phyloP scores from a whole-genome alignment of 2,888 invertebrate genomes.

The Taphrorychus bicolor region DNA sequence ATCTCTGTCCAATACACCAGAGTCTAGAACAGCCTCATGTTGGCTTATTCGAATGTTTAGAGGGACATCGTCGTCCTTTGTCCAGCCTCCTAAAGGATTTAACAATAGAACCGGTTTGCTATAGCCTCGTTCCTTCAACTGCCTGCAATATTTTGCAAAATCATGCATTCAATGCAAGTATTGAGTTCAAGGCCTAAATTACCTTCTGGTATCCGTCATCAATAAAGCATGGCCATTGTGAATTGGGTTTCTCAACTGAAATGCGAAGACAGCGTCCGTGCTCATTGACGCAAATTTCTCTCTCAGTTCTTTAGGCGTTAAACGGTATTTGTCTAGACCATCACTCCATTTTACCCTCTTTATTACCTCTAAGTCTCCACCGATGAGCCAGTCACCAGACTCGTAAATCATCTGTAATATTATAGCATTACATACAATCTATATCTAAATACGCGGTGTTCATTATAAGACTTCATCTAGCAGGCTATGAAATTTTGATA shows the following conservation, averaged over 20 bases:
- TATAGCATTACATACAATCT: no score
- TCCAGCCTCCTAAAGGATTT: conserved; percentile 96
- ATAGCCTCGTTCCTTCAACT: conserved; percentile 69
- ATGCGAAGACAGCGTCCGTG: conserved; percentile 98
- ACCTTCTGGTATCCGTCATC: conserved; percentile 88
- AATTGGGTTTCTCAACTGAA: conserved; percentile 92
- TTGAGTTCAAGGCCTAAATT: no score
- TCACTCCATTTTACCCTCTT: conserved; percentile 90
- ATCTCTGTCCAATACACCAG: conserved; percentile 79
- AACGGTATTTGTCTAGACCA: conserved; percentile 88
- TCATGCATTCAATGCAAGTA: neutral
- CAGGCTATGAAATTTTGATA: no score
- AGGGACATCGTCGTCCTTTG: conserved; percentile 97
- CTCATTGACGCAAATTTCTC: conserved; percentile 76
- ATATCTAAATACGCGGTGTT: no score
- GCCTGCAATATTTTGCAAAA: conserved; percentile 53
- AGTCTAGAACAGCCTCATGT: conserved; percentile 88
- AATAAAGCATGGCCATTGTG: conserved; percentile 97
- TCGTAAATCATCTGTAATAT: conserved; percentile 75
- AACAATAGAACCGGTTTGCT: conserved; percentile 91
- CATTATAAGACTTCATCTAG: no score
- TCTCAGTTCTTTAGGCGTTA: conserved; percentile 90
- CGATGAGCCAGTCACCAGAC: conserved; percentile 93
- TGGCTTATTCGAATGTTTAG: conserved; percentile 86
- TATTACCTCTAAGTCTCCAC: conserved; percentile 89